Base-by-base conservation (phyloP, 2,888 invertebrate species). In the Erebia palarica region DNA sequence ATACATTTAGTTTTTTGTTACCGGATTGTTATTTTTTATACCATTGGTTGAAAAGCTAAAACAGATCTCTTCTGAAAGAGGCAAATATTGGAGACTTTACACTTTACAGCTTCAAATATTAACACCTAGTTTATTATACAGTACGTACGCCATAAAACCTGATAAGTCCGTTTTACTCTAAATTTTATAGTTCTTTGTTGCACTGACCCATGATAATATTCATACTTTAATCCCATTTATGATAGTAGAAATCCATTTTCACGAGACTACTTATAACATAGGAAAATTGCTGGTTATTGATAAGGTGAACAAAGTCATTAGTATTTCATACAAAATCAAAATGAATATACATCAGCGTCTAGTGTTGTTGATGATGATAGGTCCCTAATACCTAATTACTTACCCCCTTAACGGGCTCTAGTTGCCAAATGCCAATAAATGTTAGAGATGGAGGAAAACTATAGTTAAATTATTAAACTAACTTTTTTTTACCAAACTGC, bases 101-200 rank as follows among this genome's bases (percentile, higher is more conserved):
- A 11, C 44, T 47, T 11, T 58, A 27, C 27, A 58, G 13, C 21
- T 21, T 57, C 11, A 57, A 13, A 27, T 58, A 58, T 59, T 59
- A 21, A 9, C 13, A 13, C 53, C 53, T 58, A 58, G 11, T 21
- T 14, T 13, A 1, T 7, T 8, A 13, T 59, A 14, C 13, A 58
- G 58, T 27, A 67, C 16, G 16, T 9, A 66, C 27, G 70, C 69
- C 69, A 65, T 61, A 70, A 69, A 51, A 72, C 71, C 63, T 76
- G 77, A 75, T 75, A 76, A 75, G 73, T 73, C 60, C 57, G 65
- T 59, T 72, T 73, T 68, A 69, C 42, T 44, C 70, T 66, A 68
- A 70, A 73, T 73, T 72, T 67, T 67, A 71, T 44, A 47, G 13
- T 4, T 68, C 63, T 63, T 70, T 51, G 75, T 76, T 77, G 77